Conservation (phyloP, 2,113 vertebrate species). For the Paedocypris sp. region DNA sequence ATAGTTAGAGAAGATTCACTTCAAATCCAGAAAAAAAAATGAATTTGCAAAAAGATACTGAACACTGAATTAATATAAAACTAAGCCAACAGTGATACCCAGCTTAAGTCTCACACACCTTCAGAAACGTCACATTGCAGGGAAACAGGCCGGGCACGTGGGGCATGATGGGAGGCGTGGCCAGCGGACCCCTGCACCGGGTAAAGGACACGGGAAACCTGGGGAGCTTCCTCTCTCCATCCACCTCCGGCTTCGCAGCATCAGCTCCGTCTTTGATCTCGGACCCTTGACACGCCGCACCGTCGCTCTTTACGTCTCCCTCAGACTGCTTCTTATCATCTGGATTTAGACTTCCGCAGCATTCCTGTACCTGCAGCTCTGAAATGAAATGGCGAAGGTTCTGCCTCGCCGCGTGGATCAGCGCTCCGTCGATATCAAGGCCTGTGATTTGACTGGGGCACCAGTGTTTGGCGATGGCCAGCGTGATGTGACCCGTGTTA, state of each 20-base stretch:
- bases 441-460: slow-evolving; percentile 71
- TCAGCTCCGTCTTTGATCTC: neutral
- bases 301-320: too few species aligned
- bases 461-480: slow-evolving; percentile 67
- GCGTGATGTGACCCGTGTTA: slow-evolving; percentile 74
- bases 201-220: slow-evolving; percentile 64
- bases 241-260: neutral
- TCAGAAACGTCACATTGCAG: slow-evolving; percentile 67
- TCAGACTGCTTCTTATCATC: slow-evolving; percentile 7
- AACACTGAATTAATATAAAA: too few species aligned
- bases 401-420: slow-evolving; percentile 71
- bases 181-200: slow-evolving; percentile 69
- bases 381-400: slow-evolving; percentile 82
- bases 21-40: too few species aligned
- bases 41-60: too few species aligned
- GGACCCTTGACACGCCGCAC: neutral
- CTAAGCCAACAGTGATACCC: too few species aligned
- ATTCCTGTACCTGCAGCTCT: slow-evolving; percentile 41
- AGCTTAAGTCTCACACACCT: too few species aligned
- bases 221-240: neutral
- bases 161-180: slow-evolving; percentile 56
- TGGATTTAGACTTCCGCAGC: neutral
- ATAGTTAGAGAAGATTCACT: too few species aligned
- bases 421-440: slow-evolving; percentile 67
- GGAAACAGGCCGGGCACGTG: slow-evolving; percentile 58